A percentile compares a stretch with the other conserved stretches of the same genome.
Evolutionary conservation across 1,140 invertebrate genomes (phyloP).

Genomic region (Ladona fulva): DNA sequence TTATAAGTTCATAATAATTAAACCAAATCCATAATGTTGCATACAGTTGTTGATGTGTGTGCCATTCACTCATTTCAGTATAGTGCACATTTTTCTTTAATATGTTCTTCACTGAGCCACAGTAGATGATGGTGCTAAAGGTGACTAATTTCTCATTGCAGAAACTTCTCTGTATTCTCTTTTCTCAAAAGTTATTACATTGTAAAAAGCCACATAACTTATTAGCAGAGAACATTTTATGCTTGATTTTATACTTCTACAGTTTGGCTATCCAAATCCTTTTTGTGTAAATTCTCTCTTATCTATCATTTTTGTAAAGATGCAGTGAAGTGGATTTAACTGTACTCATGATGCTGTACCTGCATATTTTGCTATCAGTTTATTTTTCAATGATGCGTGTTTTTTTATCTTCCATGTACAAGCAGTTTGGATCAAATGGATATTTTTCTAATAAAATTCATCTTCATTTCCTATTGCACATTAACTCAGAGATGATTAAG

Average conservation of each 20-base stretch:
- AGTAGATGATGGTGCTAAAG: constrained; percentile 5
- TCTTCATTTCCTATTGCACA: constrained; percentile 9
- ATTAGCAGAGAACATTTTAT: neutral
- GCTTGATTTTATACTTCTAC: neutral
- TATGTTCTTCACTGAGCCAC: neutral
- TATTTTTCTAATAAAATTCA: constrained; percentile 11
- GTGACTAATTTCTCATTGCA: neutral
- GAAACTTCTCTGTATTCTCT: neutral
- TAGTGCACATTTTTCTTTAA: neutral
- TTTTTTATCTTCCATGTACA: constrained; percentile 10
- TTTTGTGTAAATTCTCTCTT: neutral
- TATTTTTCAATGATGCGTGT: constrained; percentile 10
- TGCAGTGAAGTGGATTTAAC: constrained; percentile 9
- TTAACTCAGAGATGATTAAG: neutral
- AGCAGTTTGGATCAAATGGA: constrained; percentile 9
- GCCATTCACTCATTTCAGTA: neutral
- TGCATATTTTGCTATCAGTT: constrained; percentile 10
- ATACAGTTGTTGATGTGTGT: neutral
- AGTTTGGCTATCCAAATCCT: neutral
- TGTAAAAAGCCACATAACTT: neutral
- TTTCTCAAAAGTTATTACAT: neutral
- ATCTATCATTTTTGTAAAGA: constrained; percentile 1
- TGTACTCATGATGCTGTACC: constrained; percentile 8
- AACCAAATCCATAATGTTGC: neutral
- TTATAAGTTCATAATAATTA: neutral